Evolutionary conservation across 2,888 invertebrate genomes (phyloP).

Genomic region (Sarcophaga rosellei): DNA sequence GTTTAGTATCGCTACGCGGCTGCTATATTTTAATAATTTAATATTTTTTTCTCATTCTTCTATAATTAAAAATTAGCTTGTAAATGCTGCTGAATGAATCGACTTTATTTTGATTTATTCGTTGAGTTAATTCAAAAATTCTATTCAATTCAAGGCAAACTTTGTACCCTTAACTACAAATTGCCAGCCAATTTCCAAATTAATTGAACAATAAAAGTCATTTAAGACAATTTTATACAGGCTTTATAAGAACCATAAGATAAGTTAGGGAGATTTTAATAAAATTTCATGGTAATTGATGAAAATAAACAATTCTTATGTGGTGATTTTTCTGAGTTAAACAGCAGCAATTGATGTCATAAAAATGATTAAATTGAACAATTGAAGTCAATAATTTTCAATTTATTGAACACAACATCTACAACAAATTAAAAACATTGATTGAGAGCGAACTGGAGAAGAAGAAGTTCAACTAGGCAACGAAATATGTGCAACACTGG

Average conservation of each 20-base stretch:
- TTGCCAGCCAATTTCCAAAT: not conserved
- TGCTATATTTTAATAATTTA: no score
- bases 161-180: not conserved
- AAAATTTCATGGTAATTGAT: slow-evolving; percentile 29
- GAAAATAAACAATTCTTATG: slow-evolving; percentile 1
- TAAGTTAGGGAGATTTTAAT: slow-evolving; percentile 45
- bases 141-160: not conserved
- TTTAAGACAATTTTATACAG: slow-evolving; percentile 13
- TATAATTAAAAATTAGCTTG: no score
- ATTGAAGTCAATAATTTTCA: slow-evolving; percentile 57
- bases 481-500: slow-evolving; percentile 1
- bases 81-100: no score
- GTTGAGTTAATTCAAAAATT: no score
- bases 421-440: slow-evolving; percentile 53
- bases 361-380: slow-evolving; percentile 1
- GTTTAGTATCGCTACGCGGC: no score
- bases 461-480: slow-evolving; percentile 34
- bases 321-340: slow-evolving; percentile 40
- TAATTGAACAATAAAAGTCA: slow-evolving; percentile 46
- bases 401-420: slow-evolving; percentile 41
- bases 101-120: no score
- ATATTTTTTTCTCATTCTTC: no score
- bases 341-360: slow-evolving; percentile 51
- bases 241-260: not conserved
- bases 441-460: slow-evolving; percentile 12